Evolutionary conservation across 2,113 vertebrate species (phyloP).

Genomic region (Notarius quadriscutis): DNA sequence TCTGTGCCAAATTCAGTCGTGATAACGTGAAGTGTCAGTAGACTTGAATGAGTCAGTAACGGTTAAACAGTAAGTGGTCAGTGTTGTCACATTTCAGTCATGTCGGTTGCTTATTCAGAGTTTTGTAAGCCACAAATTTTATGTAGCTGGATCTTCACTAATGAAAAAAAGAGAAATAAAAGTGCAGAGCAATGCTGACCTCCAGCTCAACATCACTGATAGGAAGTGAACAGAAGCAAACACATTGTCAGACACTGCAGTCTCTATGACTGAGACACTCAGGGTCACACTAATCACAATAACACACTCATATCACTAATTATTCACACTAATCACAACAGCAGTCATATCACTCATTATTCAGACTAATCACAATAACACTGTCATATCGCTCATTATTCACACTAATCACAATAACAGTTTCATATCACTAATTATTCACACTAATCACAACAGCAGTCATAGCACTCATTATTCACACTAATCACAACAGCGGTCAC

Average conservation of each 20-base stretch:
- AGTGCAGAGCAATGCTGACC: background rate
- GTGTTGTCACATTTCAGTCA: background rate
- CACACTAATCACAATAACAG: background rate
- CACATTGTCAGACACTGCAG: background rate
- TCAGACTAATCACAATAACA: background rate
- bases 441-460: background rate
- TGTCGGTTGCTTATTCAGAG: background rate
- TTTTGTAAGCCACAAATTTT: background rate
- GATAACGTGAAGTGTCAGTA: background rate
- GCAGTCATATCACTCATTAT: background rate
- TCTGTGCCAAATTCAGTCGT: background rate
- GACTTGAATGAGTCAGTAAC: background rate
- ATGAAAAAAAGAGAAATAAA: conserved; percentile 1
- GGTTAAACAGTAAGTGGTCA: background rate
- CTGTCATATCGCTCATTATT: background rate
- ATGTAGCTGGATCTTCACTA: background rate
- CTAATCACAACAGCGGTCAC: background rate
- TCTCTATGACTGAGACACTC: conserved; percentile 10
- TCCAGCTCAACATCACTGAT: background rate
- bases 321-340: background rate
- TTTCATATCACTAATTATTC: background rate
- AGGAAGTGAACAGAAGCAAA: background rate
- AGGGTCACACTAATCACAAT: conserved; percentile 8
- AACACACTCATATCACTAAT: background rate
- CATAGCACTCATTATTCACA: background rate